Base-by-base conservation (phyloP, 1,140 invertebrate species). In the Nilaparvata lugens region DNA sequence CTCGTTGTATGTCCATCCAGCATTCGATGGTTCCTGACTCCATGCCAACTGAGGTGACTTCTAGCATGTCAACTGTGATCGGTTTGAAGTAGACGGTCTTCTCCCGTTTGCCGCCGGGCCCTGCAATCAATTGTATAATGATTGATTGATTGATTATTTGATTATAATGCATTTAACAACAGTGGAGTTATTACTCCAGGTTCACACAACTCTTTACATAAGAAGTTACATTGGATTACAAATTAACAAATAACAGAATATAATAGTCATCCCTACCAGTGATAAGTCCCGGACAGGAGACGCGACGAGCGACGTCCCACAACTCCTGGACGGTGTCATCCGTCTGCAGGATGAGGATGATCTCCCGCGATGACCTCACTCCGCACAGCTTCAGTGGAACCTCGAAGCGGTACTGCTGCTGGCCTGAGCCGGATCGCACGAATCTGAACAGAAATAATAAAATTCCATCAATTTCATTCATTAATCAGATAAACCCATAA, bases 1-100 rank as follows among this genome's bases (percentile, higher is more conserved):
- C 86, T 64, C 78, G 79, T 60, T 85, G 83, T 57, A 88, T 86
- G 63, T 87, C 84, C 85, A 88, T 88, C 85, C 85, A 88, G 71
- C 85, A 87, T 64, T 85, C 80, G 0, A 88, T 76, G 2, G 79
- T 78, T 3, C 81, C 80, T 9, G 68, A 67, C 21, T 76, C 76
- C 0, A 77, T 74, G 11, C 83, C 78, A 1, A 86, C 82, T 2
- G 82, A 82, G 40, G 83, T 77, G 0, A 86, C 82, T 64, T 86
- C 83, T 18, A 87, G 68, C 83, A 85, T 85, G 62, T 85, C 83
- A 2, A 86, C 85, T 64, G 83, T 78, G 62, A 87, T 85, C 2
- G 84, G 84, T 62, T 83, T 83, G 62, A 87, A 82, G 45, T 81
- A 80, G 0, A 87, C 75, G 0, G 79, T 78, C 66, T 86, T 85